Evolutionary conservation across 2,888 invertebrate genomes (phyloP).

Genomic region (Vanessa cardui): DNA sequence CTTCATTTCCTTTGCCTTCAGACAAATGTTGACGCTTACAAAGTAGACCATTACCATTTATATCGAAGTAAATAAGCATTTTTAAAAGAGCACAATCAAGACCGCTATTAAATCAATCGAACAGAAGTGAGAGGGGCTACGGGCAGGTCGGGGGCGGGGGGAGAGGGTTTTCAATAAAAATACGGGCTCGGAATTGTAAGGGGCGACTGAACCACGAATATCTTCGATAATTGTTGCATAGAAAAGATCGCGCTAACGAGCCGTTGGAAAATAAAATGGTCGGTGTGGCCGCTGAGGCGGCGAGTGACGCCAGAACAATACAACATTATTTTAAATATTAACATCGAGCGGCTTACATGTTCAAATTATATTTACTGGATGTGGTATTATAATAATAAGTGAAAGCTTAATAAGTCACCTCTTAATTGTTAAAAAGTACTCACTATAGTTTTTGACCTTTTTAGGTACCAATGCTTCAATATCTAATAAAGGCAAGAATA

Average conservation of each 20-base stretch:
- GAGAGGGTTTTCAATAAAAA: constrained; percentile 18
- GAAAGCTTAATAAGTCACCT: too few relatives aligned
- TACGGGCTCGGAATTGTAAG: constrained; percentile 15
- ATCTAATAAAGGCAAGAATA: too few relatives aligned
- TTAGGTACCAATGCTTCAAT: too few relatives aligned
- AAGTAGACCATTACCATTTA: constrained; percentile 14
- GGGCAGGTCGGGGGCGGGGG: neutral
- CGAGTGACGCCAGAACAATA: neutral
- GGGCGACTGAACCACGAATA: constrained; percentile 55
- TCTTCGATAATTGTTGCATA: constrained; percentile 65
- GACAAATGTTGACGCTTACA: constrained; percentile 6
- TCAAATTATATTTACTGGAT: neutral
- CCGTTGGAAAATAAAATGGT: constrained; percentile 37
- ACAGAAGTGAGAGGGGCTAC: constrained; percentile 13
- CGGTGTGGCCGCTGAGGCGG: constrained; percentile 2
- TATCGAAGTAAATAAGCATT: constrained; percentile 20
- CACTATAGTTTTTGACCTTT: too few relatives aligned
- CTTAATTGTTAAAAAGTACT: too few relatives aligned
- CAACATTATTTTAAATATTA: neutral
- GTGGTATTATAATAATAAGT: too few relatives aligned
- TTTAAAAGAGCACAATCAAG: constrained; percentile 19
- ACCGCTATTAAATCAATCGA: constrained; percentile 31
- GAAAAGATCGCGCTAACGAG: constrained; percentile 64
- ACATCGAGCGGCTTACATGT: neutral
- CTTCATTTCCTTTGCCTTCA: neutral